phyloP scores from a whole-genome alignment of 2,888 invertebrate species.

The Neoascia interrupta region DNA sequence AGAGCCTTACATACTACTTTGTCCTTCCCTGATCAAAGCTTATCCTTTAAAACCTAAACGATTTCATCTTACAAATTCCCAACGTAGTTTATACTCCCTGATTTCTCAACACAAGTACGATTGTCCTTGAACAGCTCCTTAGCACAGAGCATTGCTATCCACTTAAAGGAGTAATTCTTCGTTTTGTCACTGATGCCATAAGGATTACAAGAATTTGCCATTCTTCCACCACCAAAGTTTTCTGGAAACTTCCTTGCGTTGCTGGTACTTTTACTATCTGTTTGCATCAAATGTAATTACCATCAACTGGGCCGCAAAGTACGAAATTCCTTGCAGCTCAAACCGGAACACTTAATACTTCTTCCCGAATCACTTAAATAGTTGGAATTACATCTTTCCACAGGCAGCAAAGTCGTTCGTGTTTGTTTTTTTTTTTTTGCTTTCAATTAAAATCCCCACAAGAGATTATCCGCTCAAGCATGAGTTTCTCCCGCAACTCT shows the following conservation, averaged over 20 bases:
- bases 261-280: constrained; percentile 4
- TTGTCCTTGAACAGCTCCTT: no score
- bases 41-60: no score
- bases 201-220: no score
- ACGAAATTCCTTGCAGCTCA: constrained; percentile 64
- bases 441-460: constrained; percentile 50
- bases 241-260: not conserved
- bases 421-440: constrained; percentile 9
- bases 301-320: constrained; percentile 31
- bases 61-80: no score
- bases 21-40: no score
- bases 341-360: constrained; percentile 58
- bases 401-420: not conserved
- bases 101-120: no score
- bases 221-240: constrained; percentile 1
- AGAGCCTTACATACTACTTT: no score
- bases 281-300: constrained; percentile 52
- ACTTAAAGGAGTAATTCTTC: no score
- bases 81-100: no score
- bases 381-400: constrained; percentile 43
- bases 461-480: constrained; percentile 45
- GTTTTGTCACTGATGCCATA: not conserved
- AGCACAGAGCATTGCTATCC: no score
- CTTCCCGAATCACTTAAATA: constrained; percentile 41
- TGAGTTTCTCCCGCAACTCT: not conserved